Conservation (phyloP, 2,113 vertebrate genomes). For the Ageneiosus marmoratus region DNA sequence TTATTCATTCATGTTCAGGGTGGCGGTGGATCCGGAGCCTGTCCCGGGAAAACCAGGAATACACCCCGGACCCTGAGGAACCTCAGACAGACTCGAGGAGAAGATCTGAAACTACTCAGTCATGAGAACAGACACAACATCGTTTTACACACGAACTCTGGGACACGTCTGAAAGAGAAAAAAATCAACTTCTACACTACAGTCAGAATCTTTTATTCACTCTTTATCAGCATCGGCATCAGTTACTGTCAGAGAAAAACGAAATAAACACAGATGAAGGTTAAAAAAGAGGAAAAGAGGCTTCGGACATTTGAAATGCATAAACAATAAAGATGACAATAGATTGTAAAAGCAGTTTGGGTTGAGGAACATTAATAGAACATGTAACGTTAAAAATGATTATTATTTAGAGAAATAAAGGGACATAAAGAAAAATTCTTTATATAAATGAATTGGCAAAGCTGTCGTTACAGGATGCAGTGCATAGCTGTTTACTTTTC, state of each 20-base stretch:
- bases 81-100: background rate
- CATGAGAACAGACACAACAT: background rate
- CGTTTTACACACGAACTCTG: background rate
- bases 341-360: background rate
- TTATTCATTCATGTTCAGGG: too few relatives aligned
- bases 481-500: too few relatives aligned
- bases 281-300: background rate
- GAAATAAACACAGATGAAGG: background rate
- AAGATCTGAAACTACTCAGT: too few relatives aligned
- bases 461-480: background rate
- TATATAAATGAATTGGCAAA: background rate
- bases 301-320: background rate
- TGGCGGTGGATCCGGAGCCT: too few relatives aligned
- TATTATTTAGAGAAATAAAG: background rate
- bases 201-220: constrained; percentile 32
- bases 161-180: background rate
- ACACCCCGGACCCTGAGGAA: background rate
- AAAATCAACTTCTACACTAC: background rate
- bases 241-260: background rate
- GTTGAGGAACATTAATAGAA: background rate
- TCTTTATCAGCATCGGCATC: background rate
- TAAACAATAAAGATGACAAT: background rate
- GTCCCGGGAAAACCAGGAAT: too few relatives aligned
- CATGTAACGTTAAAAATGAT: background rate
- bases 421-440: background rate